Percentiles rank a stretch among this genome's conserved stretches.
These are phyloP conservation scores for Eutrigla gurnardus DNA, from an alignment of 2,797 vertebrate species.

Conservation along the genomic window DNA sequence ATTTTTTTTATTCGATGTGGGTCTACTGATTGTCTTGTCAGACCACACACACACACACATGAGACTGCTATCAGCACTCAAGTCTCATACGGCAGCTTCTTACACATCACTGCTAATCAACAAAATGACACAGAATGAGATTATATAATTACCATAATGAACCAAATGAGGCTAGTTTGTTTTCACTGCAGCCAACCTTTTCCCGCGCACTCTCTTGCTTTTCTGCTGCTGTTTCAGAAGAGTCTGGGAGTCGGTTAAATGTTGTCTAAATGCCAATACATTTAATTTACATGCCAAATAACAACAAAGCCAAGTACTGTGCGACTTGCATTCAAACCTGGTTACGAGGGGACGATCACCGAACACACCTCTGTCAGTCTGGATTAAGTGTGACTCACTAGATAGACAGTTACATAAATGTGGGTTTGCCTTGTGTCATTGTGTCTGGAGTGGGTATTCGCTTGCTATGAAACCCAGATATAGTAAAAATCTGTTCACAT, in stretches of 20 bases:
- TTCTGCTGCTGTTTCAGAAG: neutral
- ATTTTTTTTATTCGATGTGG: no score
- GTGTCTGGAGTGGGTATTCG: neutral
- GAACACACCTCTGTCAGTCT: neutral
- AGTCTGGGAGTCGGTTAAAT: neutral
- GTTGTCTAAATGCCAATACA: neutral
- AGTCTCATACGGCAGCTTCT: neutral
- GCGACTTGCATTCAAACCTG: neutral
- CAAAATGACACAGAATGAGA: slow-evolving; percentile 10
- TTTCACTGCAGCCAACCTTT: slow-evolving; percentile 1
- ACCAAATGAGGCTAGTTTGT: slow-evolving; percentile 11
- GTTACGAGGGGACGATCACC: neutral
- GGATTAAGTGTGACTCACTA: neutral
- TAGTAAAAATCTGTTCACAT: neutral
- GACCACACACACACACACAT: neutral
- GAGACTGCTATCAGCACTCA: neutral
- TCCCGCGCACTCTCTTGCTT: neutral
- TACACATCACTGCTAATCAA: slow-evolving; percentile 2
- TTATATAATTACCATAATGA: slow-evolving; percentile 15
- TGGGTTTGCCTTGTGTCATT: neutral
- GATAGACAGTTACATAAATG: slow-evolving; percentile 7
- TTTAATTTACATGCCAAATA: neutral
- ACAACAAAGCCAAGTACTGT: neutral
- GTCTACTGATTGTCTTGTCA: neutral
- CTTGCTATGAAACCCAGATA: neutral